Evolutionary conservation across 2,888 invertebrate genomes (phyloP), one percentile per base, ranked within the genome.

Genomic region (Caenorhabditis sp.): DNA sequence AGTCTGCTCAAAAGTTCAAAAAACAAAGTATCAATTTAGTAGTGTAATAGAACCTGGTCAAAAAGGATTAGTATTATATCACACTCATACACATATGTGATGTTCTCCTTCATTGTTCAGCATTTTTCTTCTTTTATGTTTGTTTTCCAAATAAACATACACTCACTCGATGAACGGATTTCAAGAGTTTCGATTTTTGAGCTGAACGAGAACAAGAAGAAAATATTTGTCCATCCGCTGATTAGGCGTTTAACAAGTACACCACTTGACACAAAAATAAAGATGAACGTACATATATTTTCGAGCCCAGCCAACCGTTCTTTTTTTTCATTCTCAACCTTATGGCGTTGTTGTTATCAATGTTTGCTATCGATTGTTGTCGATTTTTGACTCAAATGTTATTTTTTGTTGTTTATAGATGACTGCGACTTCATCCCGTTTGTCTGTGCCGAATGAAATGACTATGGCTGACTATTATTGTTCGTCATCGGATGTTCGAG

Each of bases 381-480:
- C 14, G 38, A 38, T 14, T 10, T 38, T 10, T 38, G 38, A 10
- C 7, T 14, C 7, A 10, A 38, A 10, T 38, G 7, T n/a, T n/a
- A n/a, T n/a, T n/a, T n/a, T n/a, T n/a, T n/a, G n/a, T 52, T 2
- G 4, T 26, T 69, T 69, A n/a, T 69, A 74, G 73, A 74, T 74
- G 73, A 67, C 68, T 8, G 58, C 66, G 0, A 25, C 66, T 17
- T 69, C 73, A 31, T 61, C 73, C 27, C 69, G 73, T 5, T 49
- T 69, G 56, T 74, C 73, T 36, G 69, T 74, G 50, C 73, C 73
- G 14, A 74, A 74, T 56, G 73, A 74, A 23, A 59, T 74, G 43
- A 67, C 63, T 1, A 59, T 63, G 64, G 63, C 66, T 50, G 66
- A 71, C 27, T 70, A 60, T 54, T 70, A 70, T 54, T 49, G 62